Conservation (phyloP, 1,140 invertebrate species). For the Paramacrobiotus metropolitanus region DNA sequence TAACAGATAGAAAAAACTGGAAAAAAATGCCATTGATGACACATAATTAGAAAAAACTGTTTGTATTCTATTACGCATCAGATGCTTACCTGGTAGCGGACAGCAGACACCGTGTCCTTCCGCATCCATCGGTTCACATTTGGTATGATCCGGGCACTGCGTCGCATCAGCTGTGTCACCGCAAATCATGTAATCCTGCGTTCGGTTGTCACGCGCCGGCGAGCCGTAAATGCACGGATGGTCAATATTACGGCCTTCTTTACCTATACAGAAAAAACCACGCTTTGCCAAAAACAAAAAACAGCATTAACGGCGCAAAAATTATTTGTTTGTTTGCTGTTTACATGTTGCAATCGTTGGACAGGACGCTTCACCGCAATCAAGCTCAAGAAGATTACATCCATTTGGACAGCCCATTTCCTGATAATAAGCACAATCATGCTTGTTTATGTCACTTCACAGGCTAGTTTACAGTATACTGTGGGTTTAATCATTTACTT, state of each 20-base stretch:
- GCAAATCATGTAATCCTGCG: neutral
- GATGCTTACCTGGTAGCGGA: neutral
- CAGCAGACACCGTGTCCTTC: slow-evolving; percentile 4
- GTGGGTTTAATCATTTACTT: slow-evolving; percentile 12
- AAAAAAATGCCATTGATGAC: neutral
- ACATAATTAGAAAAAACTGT: neutral
- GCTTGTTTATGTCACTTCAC: neutral
- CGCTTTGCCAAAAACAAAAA: too few species aligned
- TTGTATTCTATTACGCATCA: neutral
- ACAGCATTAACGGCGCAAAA: too few species aligned
- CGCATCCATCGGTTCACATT: neutral
- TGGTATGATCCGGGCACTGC: neutral
- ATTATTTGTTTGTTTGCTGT: too few species aligned
- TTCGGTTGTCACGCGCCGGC: neutral
- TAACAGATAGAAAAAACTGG: neutral
- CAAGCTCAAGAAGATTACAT: neutral
- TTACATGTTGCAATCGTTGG: neutral
- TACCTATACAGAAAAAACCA: neutral
- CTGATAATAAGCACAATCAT: neutral
- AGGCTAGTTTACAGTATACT: neutral
- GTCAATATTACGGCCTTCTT: neutral
- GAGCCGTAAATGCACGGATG: neutral
- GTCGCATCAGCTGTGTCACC: neutral
- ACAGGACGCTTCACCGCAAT: neutral
- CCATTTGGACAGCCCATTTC: neutral